Conservation (phyloP, 2,113 vertebrate species). For the Chunga burmeisteri region DNA sequence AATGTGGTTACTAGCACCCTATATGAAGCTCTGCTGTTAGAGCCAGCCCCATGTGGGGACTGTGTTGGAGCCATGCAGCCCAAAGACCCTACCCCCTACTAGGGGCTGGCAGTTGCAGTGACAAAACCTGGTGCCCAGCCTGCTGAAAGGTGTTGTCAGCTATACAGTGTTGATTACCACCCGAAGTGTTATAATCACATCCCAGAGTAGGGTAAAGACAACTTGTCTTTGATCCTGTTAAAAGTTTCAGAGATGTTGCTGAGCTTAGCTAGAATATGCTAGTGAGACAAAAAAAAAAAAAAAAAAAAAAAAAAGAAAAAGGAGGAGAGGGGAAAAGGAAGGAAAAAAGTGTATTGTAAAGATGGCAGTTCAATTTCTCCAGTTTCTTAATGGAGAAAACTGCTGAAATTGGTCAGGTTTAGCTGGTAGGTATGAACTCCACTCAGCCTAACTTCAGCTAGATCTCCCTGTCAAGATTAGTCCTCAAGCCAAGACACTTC, state of each 20-base stretch:
- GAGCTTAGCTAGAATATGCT: neutral
- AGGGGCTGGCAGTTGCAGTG: neutral
- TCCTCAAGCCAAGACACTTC: neutral
- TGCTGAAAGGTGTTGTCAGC: neutral
- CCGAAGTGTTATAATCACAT: neutral
- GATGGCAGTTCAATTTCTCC: neutral
- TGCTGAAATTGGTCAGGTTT: neutral
- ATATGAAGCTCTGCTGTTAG: neutral
- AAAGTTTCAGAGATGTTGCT: neutral
- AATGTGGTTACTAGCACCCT: neutral
- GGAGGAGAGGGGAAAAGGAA: neutral
- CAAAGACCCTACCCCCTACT: neutral
- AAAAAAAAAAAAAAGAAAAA: too few species aligned
- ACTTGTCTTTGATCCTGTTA: neutral
- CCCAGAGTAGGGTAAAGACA: neutral
- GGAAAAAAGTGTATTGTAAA: neutral
- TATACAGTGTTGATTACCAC: neutral
- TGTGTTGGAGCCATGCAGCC: fast-evolving
- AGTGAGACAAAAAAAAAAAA: neutral
- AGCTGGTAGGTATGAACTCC: neutral
- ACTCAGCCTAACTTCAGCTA: neutral
- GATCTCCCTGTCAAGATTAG: neutral
- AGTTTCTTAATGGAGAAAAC: neutral
- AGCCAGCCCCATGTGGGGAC: neutral
- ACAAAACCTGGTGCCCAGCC: neutral